phyloP scores from a whole-genome alignment of 2,797 vertebrate genomes.

The Hyperoplus lanceolatus region DNA sequence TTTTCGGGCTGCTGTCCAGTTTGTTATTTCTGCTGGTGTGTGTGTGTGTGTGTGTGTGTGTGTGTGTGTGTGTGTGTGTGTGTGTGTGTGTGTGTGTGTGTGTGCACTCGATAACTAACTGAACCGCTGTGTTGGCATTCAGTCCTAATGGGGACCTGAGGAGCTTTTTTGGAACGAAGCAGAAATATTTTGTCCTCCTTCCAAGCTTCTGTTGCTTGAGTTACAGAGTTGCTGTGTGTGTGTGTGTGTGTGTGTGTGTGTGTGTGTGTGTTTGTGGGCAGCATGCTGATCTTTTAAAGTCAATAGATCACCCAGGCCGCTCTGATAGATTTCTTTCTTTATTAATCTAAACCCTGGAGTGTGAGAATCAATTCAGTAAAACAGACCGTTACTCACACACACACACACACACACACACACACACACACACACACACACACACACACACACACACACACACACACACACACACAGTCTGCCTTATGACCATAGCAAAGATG shows the following conservation, averaged over 20 bases:
- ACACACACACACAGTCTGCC: too few relatives aligned
- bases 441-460: too few relatives aligned
- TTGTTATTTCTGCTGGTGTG: conserved; percentile 54
- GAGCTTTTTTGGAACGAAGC: conserved; percentile 58
- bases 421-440: too few relatives aligned
- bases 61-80: too few relatives aligned
- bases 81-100: neutral
- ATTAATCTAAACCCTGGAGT: conserved; percentile 32
- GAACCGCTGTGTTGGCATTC: conserved; percentile 56
- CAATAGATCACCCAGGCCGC: conserved; percentile 26
- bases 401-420: too few relatives aligned
- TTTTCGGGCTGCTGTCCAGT: conserved; percentile 36
- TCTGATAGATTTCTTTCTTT: conserved; percentile 26
- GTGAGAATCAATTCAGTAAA: neutral
- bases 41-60: too few relatives aligned
- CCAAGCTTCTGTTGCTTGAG: conserved; percentile 13
- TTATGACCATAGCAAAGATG: too few relatives aligned
- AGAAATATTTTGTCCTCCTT: conserved; percentile 42
- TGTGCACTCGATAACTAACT: conserved; percentile 70
- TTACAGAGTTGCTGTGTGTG: conserved; percentile 31
- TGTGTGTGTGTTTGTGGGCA: conserved; percentile 23
- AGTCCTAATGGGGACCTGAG: conserved; percentile 48
- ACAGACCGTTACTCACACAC: neutral
- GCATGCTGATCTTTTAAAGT: conserved; percentile 44
- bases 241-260: conserved; percentile 15